Evolutionary conservation across 2,113 vertebrate genomes (phyloP).

Genomic region (Ancistrus triradiatus): DNA sequence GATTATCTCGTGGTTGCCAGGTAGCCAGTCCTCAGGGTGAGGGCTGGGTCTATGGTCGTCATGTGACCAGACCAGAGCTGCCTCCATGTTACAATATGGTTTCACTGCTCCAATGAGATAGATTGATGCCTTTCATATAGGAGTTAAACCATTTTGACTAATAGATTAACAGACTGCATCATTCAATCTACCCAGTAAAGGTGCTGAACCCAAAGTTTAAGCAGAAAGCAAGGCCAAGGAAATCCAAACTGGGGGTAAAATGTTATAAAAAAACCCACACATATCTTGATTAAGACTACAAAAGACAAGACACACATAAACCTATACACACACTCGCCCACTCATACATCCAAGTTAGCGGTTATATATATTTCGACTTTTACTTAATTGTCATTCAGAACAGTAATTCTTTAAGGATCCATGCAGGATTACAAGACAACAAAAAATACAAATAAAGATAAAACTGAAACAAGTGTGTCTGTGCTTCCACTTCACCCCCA

Average conservation of each 20-base stretch:
- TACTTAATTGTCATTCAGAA: constrained; percentile 50
- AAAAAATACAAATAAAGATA: constrained; percentile 53
- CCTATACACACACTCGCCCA: constrained; percentile 5
- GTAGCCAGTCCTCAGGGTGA: no score
- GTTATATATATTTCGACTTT: constrained; percentile 35
- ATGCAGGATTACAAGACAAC: constrained; percentile 72
- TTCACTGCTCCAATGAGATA: neutral
- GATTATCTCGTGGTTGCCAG: no score
- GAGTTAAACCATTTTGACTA: no score
- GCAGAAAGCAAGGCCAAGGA: constrained; percentile 3
- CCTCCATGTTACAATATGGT: no score
- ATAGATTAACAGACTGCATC: no score
- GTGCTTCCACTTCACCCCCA: constrained; percentile 28
- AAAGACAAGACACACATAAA: constrained; percentile 50
- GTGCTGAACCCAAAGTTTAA: neutral
- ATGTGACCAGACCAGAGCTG: no score
- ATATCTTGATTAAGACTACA: constrained; percentile 71
- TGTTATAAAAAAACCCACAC: constrained; percentile 13
- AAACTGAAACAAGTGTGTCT: constrained; percentile 44
- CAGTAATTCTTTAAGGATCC: constrained; percentile 52
- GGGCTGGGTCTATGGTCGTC: no score
- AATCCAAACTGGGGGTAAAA: constrained; percentile 6
- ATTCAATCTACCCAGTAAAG: neutral
- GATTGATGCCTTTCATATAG: no score
- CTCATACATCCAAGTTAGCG: constrained; percentile 47